phyloP scores from a whole-genome alignment of 1,140 invertebrate genomes.

The Latrodectus geometricus region DNA sequence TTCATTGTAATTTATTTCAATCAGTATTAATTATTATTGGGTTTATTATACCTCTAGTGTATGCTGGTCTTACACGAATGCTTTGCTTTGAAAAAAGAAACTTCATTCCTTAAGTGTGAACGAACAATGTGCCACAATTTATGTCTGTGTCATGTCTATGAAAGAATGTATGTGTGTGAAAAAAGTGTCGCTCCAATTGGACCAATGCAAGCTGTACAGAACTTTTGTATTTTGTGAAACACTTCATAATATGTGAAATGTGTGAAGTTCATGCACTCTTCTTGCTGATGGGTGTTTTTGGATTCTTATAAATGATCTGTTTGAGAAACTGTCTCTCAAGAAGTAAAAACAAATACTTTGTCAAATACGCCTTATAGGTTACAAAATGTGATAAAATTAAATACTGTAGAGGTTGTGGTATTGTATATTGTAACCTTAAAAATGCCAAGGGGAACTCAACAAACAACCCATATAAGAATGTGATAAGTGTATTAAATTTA shows the following conservation, averaged over 20 bases:
- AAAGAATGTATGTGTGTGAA: slow-evolving; percentile 36
- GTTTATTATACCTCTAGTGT: slow-evolving; percentile 58
- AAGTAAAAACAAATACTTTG: slow-evolving; percentile 51
- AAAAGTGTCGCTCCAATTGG: slow-evolving; percentile 26
- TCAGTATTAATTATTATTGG: slow-evolving; percentile 54
- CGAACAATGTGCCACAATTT: slow-evolving; percentile 62
- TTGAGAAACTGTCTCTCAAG: slow-evolving; percentile 47
- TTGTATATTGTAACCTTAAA: slow-evolving; percentile 59
- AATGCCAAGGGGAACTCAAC: slow-evolving; percentile 55
- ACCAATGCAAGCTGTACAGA: slow-evolving; percentile 59
- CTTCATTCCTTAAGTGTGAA: slow-evolving; percentile 57
- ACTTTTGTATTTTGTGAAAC: slow-evolving; percentile 50
- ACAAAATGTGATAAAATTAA: slow-evolving; percentile 57
- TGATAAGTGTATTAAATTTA: slow-evolving; percentile 61
- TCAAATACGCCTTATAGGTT: slow-evolving; percentile 60
- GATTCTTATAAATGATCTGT: slow-evolving; percentile 44
- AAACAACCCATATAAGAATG: slow-evolving; percentile 51
- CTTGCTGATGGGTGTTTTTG: slow-evolving; percentile 23
- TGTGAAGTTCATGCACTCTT: slow-evolving; percentile 44
- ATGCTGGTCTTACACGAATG: slow-evolving; percentile 59
- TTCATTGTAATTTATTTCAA: slow-evolving; percentile 57
- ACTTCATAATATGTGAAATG: slow-evolving; percentile 37
- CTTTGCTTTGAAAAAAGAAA: slow-evolving; percentile 11
- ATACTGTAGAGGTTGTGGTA: slow-evolving; percentile 58
- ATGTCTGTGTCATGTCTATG: slow-evolving; percentile 58